These are phyloP conservation scores for Sarcophilus harrisii DNA, from an alignment of 2,797 vertebrate genomes.

Conservation along the genomic window DNA sequence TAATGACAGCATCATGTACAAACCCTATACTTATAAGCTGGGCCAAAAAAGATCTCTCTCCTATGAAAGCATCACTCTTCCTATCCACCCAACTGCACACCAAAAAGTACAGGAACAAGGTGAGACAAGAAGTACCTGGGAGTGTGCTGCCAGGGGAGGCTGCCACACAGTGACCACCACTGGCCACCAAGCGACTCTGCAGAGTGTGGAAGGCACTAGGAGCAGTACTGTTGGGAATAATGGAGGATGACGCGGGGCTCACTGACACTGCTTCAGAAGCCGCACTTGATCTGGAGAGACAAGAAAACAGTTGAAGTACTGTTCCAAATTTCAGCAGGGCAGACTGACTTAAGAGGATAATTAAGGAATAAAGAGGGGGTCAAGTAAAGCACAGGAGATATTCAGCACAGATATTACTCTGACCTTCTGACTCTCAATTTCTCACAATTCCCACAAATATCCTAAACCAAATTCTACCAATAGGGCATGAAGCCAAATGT, in stretches of 20 bases:
- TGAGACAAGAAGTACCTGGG: constrained; percentile 81
- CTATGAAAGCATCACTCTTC: neutral
- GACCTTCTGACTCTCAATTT: neutral
- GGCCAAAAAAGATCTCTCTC: neutral
- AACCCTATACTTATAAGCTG: neutral
- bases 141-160: constrained; percentile 82
- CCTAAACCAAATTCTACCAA: neutral
- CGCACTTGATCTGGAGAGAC: constrained; percentile 85
- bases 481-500: constrained; percentile 10
- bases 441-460: constrained; percentile 6
- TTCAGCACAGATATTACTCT: neutral
- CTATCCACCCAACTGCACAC: neutral
- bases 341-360: neutral
- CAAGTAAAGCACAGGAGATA: neutral
- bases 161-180: constrained; percentile 86
- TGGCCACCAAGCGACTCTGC: constrained; percentile 91
- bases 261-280: constrained; percentile 72
- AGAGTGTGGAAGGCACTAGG: constrained; percentile 91
- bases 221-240: constrained; percentile 74
- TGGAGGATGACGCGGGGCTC: constrained; percentile 44
- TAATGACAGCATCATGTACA: neutral
- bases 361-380: neutral
- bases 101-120: neutral
- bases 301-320: neutral
- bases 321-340: neutral